These are phyloP conservation scores for Pangasianodon gigas DNA, from an alignment of 2,113 vertebrate genomes.

Conservation along the genomic window DNA sequence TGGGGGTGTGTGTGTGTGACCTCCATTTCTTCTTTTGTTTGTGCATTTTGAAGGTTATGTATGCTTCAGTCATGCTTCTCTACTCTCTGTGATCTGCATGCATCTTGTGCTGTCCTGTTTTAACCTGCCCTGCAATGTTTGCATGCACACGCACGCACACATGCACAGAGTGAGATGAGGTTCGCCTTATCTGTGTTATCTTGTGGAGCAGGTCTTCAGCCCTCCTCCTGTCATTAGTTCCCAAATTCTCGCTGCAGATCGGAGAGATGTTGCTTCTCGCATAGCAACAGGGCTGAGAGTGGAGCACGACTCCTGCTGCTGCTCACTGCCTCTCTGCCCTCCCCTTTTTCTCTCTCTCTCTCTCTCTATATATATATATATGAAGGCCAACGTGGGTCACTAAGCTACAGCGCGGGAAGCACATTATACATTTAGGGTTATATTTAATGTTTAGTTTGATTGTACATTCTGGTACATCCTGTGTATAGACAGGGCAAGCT, in stretches of 20 bases:
- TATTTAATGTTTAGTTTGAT: not conserved
- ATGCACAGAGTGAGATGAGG: not conserved
- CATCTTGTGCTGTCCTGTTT: not conserved
- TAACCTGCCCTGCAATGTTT: slow-evolving; percentile 12
- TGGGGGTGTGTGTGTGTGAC: slow-evolving; percentile 1
- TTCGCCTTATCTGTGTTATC: not conserved
- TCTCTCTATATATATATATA: not conserved
- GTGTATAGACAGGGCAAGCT: not conserved
- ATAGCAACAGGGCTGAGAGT: slow-evolving; percentile 53
- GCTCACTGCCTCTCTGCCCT: not conserved
- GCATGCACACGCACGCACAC: slow-evolving; percentile 1
- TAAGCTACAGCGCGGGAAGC: not conserved
- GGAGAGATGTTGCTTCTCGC: slow-evolving; percentile 38
- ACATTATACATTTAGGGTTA: not conserved
- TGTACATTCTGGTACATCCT: not conserved
- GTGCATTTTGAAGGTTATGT: not conserved
- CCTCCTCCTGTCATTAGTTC: slow-evolving; percentile 17
- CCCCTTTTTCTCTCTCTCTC: not conserved
- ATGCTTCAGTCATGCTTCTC: not conserved
- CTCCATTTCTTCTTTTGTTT: slow-evolving; percentile 5
- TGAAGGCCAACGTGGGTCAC: not conserved
- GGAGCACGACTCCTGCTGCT: slow-evolving; percentile 5
- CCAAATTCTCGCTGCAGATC: slow-evolving; percentile 27
- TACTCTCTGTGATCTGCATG: not conserved
- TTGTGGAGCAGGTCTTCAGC: slow-evolving; percentile 23